A percentile compares a stretch with the other conserved stretches of the same genome.
Conservation (phyloP, 2,113 vertebrate species). For the Archilochus colubris region DNA sequence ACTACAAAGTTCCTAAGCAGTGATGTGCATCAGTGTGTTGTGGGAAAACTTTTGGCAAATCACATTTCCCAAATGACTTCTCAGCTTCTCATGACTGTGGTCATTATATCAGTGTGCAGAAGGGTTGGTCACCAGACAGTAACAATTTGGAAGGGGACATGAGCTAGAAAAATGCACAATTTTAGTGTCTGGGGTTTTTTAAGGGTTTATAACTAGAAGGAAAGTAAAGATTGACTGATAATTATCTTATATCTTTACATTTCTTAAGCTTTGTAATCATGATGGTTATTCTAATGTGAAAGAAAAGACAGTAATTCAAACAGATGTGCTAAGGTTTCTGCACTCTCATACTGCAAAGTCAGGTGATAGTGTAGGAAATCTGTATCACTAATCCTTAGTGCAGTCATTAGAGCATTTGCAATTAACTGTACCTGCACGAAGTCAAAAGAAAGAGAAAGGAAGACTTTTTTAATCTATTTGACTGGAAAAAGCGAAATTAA, state of each 20-base stretch:
- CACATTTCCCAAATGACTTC: neutral
- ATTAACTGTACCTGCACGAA: neutral
- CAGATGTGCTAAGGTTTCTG: neutral
- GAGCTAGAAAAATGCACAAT: neutral
- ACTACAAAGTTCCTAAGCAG: constrained; percentile 32
- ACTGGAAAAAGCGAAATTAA: neutral
- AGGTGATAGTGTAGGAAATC: neutral
- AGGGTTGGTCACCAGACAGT: neutral
- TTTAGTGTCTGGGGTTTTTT: neutral
- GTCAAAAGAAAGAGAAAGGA: neutral
- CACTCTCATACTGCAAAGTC: neutral
- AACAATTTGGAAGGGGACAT: neutral
- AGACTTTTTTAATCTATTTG: neutral
- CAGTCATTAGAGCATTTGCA: neutral
- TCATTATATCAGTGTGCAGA: neutral
- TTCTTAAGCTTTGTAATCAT: constrained; percentile 8
- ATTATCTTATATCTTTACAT: constrained; percentile 51
- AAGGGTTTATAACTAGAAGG: constrained; percentile 31
- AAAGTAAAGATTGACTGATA: neutral
- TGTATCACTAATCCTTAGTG: neutral
- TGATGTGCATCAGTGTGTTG: neutral
- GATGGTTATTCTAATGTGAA: constrained; percentile 9
- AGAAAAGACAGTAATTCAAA: constrained; percentile 27
- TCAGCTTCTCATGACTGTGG: neutral
- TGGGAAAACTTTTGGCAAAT: constrained; percentile 22